A percentile compares a stretch with the other conserved stretches of the same genome.
Evolutionary conservation across 2,113 vertebrate species (phyloP).

Genomic region (Hippocampus abdominalis): DNA sequence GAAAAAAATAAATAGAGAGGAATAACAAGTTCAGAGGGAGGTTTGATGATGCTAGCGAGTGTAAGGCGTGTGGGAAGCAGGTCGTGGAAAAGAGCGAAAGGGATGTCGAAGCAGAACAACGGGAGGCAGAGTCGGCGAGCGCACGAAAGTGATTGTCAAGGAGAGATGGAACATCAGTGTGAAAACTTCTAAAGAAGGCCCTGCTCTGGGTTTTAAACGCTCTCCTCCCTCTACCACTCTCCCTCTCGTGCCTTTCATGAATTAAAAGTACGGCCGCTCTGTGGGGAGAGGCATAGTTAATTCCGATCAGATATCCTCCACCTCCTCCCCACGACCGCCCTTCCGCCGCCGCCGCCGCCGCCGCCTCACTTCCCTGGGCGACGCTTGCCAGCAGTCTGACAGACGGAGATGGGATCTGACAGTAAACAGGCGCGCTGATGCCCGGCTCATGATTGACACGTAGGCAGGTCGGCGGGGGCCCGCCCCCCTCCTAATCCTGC

Average conservation of each 20-base stretch:
- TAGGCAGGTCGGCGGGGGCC: constrained; percentile 73
- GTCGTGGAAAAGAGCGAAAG: constrained; percentile 1
- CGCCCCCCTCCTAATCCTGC: constrained; percentile 80
- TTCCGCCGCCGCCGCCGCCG: constrained; percentile 36
- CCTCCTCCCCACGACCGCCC: constrained; percentile 26
- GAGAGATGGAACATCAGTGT: constrained; percentile 69
- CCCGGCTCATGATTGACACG: constrained; percentile 79
- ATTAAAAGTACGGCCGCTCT: constrained; percentile 77
- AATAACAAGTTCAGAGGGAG: constrained; percentile 43
- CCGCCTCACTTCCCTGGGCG: constrained; percentile 66
- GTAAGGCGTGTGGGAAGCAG: constrained; percentile 7
- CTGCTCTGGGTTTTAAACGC: constrained; percentile 75
- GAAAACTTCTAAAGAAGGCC: constrained; percentile 72
- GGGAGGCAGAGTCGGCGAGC: constrained; percentile 42
- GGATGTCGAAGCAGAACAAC: constrained; percentile 9
- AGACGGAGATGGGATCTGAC: constrained; percentile 82
- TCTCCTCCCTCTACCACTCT: constrained; percentile 65
- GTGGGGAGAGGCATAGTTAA: constrained; percentile 78
- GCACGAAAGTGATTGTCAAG: constrained; percentile 70
- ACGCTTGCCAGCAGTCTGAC: constrained; percentile 71
- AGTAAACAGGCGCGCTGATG: constrained; percentile 79
- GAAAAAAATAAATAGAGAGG: constrained; percentile 30
- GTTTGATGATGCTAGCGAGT: neutral
- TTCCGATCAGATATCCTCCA: constrained; percentile 75
- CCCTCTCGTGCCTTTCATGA: constrained; percentile 75